Base-by-base conservation (phyloP, 2,113 vertebrate species). In the Hypocryptadius cinnamomeus region DNA sequence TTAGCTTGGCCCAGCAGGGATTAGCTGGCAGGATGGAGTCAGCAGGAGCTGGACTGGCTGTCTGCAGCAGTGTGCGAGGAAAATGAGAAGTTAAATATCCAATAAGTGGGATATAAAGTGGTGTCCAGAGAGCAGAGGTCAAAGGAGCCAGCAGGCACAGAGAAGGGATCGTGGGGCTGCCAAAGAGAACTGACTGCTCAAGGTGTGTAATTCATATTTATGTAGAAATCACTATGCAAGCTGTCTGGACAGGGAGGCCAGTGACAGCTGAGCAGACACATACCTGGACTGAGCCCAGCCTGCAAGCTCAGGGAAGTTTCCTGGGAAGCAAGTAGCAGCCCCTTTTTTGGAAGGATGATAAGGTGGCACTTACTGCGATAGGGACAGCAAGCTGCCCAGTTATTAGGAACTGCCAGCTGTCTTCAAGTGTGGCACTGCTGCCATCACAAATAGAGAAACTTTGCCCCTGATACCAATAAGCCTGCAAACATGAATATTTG, bases 201-300 rank as follows among this genome's bases (percentile, higher is more conserved):
- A 95, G 85, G 80, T 92, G 57, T 72, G 37, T 81, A 89, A 89
- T 82, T 95, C 81, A 57, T 85, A 79, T 72, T 82, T 95, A 89
- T 44, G 61, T 45, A 82, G 48, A 65, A 87, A 82, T 94, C 53
- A 51, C 70, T 93, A 37, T 72, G 91, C 87, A 91, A 72, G 73
- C 85, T 87, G 85, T 47, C 80, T 79, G 78, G 87, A 12, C 48
- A 56, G 84, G 48, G 87, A 95, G 80, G 69, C 81, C 50, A n/a
- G 84, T 71, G 84, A 40, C 85, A 93, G 91, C 91, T 94, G 89
- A 89, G 57, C 0, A 6, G 92, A 85, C 93, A 85, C 61, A 61
- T 65, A 64, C 40, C 93, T 94, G 93, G 85, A 25, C 66, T 40
- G 48, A 95, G 93, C 93, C 92, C 89, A 92, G 89, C 57, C 66